These are phyloP conservation scores for Podargus strigoides DNA, from an alignment of 2,797 vertebrate genomes.

Conservation along the genomic window DNA sequence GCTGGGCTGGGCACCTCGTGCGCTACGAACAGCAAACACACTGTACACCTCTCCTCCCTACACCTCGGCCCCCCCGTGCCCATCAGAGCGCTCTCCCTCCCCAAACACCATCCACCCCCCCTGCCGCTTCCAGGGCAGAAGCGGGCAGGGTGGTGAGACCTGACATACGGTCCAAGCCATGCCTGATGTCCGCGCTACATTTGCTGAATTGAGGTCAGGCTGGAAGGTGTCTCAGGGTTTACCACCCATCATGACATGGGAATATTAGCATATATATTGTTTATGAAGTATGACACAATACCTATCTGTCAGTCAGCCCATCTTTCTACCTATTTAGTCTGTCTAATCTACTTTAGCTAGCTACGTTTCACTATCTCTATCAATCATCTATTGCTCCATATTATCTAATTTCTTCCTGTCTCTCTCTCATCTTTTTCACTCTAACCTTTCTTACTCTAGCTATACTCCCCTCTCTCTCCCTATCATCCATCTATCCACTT, in stretches of 20 bases:
- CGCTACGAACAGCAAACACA: slow-evolving; percentile 28
- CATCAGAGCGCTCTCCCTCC: slow-evolving; percentile 20
- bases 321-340: slow-evolving; percentile 61
- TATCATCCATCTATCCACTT: slow-evolving; percentile 61
- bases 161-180: slow-evolving; percentile 59
- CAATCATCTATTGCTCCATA: slow-evolving; percentile 64
- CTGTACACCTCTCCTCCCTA: not conserved
- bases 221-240: slow-evolving; percentile 69
- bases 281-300: slow-evolving; percentile 69
- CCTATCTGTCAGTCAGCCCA: slow-evolving; percentile 69
- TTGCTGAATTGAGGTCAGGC: slow-evolving; percentile 64
- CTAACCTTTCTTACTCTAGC: slow-evolving; percentile 64
- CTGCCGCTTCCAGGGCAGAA: not conserved
- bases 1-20: not conserved
- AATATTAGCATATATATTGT: slow-evolving; percentile 67
- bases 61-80: not conserved
- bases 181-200: slow-evolving; percentile 64
- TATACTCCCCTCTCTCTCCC: slow-evolving; percentile 63
- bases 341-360: slow-evolving; percentile 62
- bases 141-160: not conserved
- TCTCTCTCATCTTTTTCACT: slow-evolving; percentile 64
- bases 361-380: slow-evolving; percentile 68
- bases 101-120: not conserved
- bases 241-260: slow-evolving; percentile 66
- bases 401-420: slow-evolving; percentile 60